Percentiles rank a stretch among this genome's conserved stretches.
Evolutionary conservation across 2,888 invertebrate genomes (phyloP).

Genomic region (Himalopsyche kuldschensis): DNA sequence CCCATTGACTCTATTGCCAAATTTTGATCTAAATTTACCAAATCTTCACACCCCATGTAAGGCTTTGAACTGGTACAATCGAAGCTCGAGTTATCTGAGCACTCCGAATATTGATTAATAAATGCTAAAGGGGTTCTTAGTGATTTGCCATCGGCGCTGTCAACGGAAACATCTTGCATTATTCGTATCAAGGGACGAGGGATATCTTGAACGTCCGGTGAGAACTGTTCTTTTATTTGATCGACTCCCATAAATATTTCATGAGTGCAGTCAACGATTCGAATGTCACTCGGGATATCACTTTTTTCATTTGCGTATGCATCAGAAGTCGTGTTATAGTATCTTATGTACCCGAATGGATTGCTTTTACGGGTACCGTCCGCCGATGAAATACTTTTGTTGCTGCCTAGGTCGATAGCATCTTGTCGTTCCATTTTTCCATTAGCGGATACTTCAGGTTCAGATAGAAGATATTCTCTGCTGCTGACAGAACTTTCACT

Average conservation of each 20-base stretch:
- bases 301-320: conserved; percentile 47
- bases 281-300: conserved; percentile 43
- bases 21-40: conserved; percentile 66
- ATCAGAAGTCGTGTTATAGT: conserved; percentile 60
- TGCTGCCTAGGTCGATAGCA: conserved; percentile 58
- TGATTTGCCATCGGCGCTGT: conserved; percentile 4
- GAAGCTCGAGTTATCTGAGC: conserved; percentile 62
- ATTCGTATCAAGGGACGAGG: conserved; percentile 28
- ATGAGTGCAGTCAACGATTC: conserved; percentile 53
- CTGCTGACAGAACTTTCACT: conserved; percentile 52
- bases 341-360: conserved; percentile 69
- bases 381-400: conserved; percentile 53
- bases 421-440: conserved; percentile 62
- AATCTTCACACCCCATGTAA: conserved; percentile 69
- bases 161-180: conserved; percentile 16
- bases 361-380: conserved; percentile 63
- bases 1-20: conserved; percentile 55
- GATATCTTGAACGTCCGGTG: conserved; percentile 1
- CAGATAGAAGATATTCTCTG: conserved; percentile 42
- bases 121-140: conserved; percentile 48
- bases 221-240: conserved; percentile 8
- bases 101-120: conserved; percentile 62
- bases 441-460: conserved; percentile 41
- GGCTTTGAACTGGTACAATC: conserved; percentile 56
- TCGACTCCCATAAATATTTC: conserved; percentile 47